These are phyloP conservation scores for Dasypolia templi DNA, from an alignment of 2,888 invertebrate species.

Conservation along the genomic window DNA sequence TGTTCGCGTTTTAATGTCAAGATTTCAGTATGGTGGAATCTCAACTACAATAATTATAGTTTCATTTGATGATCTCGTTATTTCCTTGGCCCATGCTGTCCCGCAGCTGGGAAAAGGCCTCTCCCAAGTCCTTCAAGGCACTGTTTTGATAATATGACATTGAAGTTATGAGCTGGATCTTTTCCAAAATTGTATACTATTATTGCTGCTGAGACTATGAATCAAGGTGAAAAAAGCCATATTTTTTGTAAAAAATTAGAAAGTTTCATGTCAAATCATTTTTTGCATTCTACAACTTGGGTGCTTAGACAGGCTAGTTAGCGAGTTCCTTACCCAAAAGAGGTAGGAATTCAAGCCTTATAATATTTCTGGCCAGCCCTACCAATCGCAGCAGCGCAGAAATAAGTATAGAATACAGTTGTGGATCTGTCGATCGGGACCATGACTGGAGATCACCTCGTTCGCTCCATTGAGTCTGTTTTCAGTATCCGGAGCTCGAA, in stretches of 20 bases:
- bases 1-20: background rate
- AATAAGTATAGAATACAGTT: constrained; percentile 42
- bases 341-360: background rate
- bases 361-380: constrained; percentile 35
- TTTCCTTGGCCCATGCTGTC: background rate
- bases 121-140: background rate
- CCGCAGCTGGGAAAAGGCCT: no score
- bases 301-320: background rate
- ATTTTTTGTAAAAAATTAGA: background rate
- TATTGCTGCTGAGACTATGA: no score
- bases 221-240: background rate
- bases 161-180: background rate
- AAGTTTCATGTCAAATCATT: background rate
- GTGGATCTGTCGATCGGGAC: constrained; percentile 49
- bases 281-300: background rate
- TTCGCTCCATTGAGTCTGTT: constrained; percentile 64
- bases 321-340: background rate
- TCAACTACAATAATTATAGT: background rate
- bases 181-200: background rate
- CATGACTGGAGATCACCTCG: constrained; percentile 61
- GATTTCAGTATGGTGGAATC: background rate
- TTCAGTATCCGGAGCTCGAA: constrained; percentile 32
- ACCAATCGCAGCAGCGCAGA: constrained; percentile 8
- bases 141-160: background rate
- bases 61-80: background rate